These are phyloP conservation scores for Gavialis gangeticus DNA, from an alignment of 2,113 vertebrate species.

Conservation along the genomic window DNA sequence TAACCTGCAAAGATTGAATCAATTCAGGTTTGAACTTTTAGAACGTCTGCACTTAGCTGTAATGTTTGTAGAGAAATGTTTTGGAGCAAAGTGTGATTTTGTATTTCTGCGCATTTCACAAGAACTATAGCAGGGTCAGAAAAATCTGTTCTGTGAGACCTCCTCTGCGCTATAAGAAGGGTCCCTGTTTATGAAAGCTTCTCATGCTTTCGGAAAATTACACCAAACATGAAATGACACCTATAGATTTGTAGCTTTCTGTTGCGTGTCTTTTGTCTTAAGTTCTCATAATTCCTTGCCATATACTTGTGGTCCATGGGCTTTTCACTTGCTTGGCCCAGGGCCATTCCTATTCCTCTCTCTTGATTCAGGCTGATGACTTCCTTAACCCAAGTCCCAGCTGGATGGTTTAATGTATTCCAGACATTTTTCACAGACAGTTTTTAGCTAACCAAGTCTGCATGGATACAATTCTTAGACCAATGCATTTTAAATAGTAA, in stretches of 20 bases:
- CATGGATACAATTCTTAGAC: background rate
- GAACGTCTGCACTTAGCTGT: too few relatives aligned
- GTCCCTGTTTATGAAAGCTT: background rate
- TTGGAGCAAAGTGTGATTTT: background rate
- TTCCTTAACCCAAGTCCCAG: constrained; percentile 54
- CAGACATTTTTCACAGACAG: constrained; percentile 34
- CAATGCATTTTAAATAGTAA: background rate
- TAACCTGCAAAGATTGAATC: too few relatives aligned
- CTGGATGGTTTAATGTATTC: background rate
- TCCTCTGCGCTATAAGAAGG: background rate
- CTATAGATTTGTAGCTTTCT: background rate
- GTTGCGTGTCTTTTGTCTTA: background rate
- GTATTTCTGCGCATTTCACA: rapidly evolving
- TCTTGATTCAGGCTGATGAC: constrained; percentile 42
- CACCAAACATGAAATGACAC: background rate
- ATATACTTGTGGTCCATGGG: background rate
- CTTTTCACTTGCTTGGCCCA: background rate
- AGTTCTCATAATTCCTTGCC: background rate
- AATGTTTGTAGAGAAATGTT: too few relatives aligned
- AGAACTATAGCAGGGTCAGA: rapidly evolving
- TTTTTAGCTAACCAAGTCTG: background rate
- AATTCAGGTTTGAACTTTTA: too few relatives aligned
- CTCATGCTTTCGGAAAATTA: background rate
- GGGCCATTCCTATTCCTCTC: background rate
- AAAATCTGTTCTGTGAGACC: background rate